Evolutionary conservation across 2,888 invertebrate genomes (phyloP).

Genomic region (Drosophila aldrichi): DNA sequence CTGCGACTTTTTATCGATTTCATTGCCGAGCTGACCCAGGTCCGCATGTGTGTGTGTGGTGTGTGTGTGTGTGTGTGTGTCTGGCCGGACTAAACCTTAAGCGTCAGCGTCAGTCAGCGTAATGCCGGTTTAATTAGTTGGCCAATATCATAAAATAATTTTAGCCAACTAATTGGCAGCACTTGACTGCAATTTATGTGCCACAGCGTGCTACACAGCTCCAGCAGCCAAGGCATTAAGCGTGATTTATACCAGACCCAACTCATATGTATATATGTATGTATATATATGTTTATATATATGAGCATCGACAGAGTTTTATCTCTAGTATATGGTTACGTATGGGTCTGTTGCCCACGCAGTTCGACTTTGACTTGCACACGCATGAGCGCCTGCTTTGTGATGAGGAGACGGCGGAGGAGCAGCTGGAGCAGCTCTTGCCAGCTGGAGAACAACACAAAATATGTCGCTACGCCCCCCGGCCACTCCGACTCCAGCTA

Average conservation of each 20-base stretch:
- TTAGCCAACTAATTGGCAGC: conserved; percentile 77
- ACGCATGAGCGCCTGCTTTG: conserved; percentile 67
- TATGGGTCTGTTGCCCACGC: conserved; percentile 50
- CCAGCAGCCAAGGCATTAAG: conserved; percentile 57
- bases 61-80: background rate
- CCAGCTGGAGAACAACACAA: conserved; percentile 14
- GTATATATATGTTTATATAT: background rate
- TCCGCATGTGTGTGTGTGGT: background rate
- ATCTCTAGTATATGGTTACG: conserved; percentile 34
- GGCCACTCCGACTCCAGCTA: background rate
- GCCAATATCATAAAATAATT: conserved; percentile 76
- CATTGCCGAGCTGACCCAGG: conserved; percentile 17
- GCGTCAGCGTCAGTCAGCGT: conserved; percentile 37
- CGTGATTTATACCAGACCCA: conserved; percentile 61
- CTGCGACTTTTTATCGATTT: conserved; percentile 45
- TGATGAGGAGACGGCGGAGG: background rate
- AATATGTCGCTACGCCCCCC: conserved; percentile 57
- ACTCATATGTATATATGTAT: conserved; percentile 6
- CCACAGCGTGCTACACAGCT: conserved; percentile 17
- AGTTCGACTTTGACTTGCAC: conserved; percentile 36
- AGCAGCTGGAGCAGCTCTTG: background rate
- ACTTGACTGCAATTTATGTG: conserved; percentile 78
- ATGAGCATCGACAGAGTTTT: conserved; percentile 1
- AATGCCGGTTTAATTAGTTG: conserved; percentile 70
- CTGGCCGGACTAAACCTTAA: conserved; percentile 14